Conservation (phyloP, 2,797 vertebrate species). For the Anguilla obscura region DNA sequence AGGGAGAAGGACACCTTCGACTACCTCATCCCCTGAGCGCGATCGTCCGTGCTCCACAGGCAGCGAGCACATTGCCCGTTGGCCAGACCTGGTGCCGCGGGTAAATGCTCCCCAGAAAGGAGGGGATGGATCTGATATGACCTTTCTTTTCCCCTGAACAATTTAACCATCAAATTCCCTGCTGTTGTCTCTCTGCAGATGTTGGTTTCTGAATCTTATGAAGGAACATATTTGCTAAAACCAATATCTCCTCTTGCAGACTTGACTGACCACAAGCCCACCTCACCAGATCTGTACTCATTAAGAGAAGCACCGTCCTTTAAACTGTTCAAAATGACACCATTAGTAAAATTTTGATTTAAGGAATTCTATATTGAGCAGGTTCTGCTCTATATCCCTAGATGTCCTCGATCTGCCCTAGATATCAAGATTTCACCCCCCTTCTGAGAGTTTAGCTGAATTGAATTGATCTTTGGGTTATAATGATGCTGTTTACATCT, state of each 20-base stretch:
- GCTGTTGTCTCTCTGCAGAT: neutral
- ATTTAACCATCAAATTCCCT: neutral
- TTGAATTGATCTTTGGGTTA: neutral
- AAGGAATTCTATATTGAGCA: neutral
- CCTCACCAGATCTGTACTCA: neutral
- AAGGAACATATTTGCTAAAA: neutral
- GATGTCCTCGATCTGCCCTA: neutral
- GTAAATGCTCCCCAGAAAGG: neutral
- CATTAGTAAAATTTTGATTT: neutral
- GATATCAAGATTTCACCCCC: neutral
- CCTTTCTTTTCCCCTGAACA: neutral
- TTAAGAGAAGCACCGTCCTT: neutral
- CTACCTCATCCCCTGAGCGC: conserved; percentile 77
- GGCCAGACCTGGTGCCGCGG: neutral
- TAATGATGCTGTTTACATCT: neutral
- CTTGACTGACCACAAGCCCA: neutral
- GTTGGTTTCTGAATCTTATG: neutral
- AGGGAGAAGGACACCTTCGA: conserved; percentile 84
- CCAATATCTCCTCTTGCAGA: neutral
- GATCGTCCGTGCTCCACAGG: neutral
- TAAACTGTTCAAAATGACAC: neutral
- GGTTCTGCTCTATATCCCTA: neutral
- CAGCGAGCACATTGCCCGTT: neutral
- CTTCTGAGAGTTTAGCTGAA: neutral
- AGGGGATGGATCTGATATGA: neutral